Evolutionary conservation across 2,797 vertebrate species (phyloP).

Genomic region (Bradypodion ventrale): DNA sequence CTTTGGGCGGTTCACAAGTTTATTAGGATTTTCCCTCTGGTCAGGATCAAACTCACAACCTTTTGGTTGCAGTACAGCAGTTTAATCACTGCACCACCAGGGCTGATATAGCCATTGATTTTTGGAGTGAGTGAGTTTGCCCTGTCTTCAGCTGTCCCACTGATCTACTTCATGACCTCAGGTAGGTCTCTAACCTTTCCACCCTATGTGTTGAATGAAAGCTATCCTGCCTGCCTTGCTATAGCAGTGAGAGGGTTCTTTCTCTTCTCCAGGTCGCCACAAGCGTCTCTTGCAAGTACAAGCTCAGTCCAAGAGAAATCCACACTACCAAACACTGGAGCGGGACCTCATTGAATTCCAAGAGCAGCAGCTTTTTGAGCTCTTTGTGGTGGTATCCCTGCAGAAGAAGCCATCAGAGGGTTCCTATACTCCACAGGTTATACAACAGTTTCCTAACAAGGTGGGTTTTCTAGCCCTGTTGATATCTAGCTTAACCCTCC

Average conservation of each 20-base stretch:
- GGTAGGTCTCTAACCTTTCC: neutral
- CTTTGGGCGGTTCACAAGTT: too few relatives aligned
- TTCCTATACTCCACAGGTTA: slow-evolving; percentile 87
- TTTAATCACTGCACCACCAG: too few relatives aligned
- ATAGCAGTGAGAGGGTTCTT: neutral
- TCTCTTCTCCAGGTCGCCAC: slow-evolving; percentile 65
- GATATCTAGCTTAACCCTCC: neutral
- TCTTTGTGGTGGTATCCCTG: slow-evolving; percentile 96
- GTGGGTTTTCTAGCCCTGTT: slow-evolving; percentile 67
- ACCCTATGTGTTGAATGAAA: neutral
- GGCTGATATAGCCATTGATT: neutral
- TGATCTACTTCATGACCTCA: neutral
- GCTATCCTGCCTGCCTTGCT: neutral
- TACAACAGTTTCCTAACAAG: slow-evolving; percentile 96
- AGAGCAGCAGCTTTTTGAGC: slow-evolving; percentile 94
- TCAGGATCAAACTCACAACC: too few relatives aligned
- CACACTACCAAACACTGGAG: slow-evolving; percentile 93
- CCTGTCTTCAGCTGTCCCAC: neutral
- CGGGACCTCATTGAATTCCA: slow-evolving; percentile 92
- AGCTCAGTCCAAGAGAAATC: slow-evolving; percentile 84
- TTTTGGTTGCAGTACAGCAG: too few relatives aligned
- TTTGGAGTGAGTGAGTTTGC: neutral
- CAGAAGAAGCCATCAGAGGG: slow-evolving; percentile 83
- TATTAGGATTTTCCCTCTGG: too few relatives aligned
- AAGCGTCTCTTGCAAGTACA: slow-evolving; percentile 83